Percentiles rank a stretch among this genome's conserved stretches.
Evolutionary conservation across 2,797 vertebrate genomes (phyloP).

Genomic region (Merluccius polli): DNA sequence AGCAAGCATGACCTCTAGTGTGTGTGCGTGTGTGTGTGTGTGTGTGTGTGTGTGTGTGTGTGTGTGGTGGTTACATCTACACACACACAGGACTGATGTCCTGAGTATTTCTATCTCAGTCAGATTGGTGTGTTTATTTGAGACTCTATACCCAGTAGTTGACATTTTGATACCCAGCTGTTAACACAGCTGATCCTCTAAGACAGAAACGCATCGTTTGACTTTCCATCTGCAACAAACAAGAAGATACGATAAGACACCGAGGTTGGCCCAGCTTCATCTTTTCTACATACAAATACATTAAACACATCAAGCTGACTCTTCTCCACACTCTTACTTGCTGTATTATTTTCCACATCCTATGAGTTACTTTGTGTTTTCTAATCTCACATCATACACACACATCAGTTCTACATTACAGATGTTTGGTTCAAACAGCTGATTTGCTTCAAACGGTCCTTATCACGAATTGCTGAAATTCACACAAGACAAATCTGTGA

Average conservation of each 20-base stretch:
- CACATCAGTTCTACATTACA: not conserved
- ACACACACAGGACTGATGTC: conserved; percentile 22
- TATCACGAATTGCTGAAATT: not conserved
- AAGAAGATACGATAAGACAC: not conserved
- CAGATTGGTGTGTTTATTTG: conserved; percentile 3
- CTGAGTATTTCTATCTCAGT: conserved; percentile 19
- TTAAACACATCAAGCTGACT: not conserved
- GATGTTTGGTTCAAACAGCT: not conserved
- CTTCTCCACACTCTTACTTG: not conserved
- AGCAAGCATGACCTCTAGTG: conserved; percentile 42
- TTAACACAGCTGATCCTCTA: not conserved
- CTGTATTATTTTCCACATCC: not conserved
- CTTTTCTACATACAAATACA: not conserved
- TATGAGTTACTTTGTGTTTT: not conserved
- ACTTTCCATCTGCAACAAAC: not conserved
- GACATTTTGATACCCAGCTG: not conserved
- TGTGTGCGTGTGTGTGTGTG: conserved; percentile 17
- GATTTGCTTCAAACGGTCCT: not conserved
- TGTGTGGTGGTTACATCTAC: too few relatives aligned
- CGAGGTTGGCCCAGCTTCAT: not conserved
- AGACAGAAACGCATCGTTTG: not conserved
- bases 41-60: conserved; percentile 8
- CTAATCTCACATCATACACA: not conserved
- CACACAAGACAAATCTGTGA: not conserved
- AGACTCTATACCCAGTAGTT: not conserved